Evolutionary conservation across 2,797 vertebrate genomes (phyloP), one percentile per base, ranked within the genome.

Genomic region (Valencia hispanica): DNA sequence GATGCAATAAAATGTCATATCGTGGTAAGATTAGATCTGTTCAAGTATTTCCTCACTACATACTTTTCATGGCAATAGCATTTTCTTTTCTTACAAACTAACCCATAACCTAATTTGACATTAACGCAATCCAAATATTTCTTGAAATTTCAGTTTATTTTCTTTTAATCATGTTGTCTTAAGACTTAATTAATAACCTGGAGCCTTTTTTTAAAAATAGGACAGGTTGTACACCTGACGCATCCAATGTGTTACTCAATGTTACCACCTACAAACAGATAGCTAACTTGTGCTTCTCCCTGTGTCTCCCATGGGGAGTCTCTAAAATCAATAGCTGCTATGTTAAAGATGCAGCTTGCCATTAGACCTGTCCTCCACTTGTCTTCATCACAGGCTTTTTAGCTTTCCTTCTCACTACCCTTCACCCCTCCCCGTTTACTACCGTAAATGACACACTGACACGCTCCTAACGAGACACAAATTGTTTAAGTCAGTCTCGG

Each of bases 251-350:
- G 79, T 71, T 75, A 79, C 78, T 45, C 68, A 70, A 74, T 80
- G 41, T 22, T 51, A 48, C 80, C 84, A 81, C 74, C 86, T 77
- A 79, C 76, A 85, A 70, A 81, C 78, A 86, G 65, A 85, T 80
- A 57, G 87, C 87, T 85, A 89, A 93, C 89, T n/a, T 81, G 85
- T 82, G 88, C 87, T 79, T 72, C 84, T 81, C 90, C 89, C 88
- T 87, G 88, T 91, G 84, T 83, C 83, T 89, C 87, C 91, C 91
- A 79, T 70, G 79, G 90, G 93, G 81, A 91, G 65, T 85, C 84
- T 86, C 71, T 81, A 85, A 93, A 95, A 96, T 96, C 95, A 94
- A 95, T 96, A 94, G 85, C 83, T 73, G 89, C 90, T 88, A 88
- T 88, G 92, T 94, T 95, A 94, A 95, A 91, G 90, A 93, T 91